Evolutionary conservation across 2,888 invertebrate species (phyloP).

Genomic region (Eupeodes latifasciatus): DNA sequence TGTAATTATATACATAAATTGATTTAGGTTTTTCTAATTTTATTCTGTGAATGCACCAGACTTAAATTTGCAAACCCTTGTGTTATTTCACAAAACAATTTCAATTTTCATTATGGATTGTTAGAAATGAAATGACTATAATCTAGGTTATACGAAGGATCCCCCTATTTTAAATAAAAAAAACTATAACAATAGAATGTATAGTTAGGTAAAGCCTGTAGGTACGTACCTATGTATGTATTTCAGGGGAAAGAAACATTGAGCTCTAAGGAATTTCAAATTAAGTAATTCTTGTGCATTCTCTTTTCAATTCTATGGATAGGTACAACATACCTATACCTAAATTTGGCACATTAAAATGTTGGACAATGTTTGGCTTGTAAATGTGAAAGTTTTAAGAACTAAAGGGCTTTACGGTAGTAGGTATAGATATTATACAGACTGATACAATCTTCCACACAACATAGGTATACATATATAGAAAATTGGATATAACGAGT

Average conservation of each 20-base stretch:
- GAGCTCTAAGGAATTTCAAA: slow-evolving; percentile 63
- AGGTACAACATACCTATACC: too few species aligned
- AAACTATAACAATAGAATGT: not conserved
- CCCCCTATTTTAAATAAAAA: not conserved
- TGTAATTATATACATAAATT: too few species aligned
- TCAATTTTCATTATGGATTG: slow-evolving; percentile 1
- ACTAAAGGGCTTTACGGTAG: not conserved
- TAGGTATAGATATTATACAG: not conserved
- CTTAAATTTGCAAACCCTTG: slow-evolving; percentile 13
- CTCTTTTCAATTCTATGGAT: not conserved
- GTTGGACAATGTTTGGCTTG: slow-evolving; percentile 9
- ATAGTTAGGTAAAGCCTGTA: not conserved
- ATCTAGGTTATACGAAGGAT: not conserved
- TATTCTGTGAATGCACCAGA: too few species aligned
- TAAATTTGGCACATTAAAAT: slow-evolving; percentile 4
- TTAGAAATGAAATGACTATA: not conserved
- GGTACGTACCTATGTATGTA: not conserved
- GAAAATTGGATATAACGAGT: not conserved
- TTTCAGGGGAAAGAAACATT: slow-evolving; percentile 8
- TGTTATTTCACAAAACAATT: slow-evolving; percentile 31
- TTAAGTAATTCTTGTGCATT: slow-evolving; percentile 63
- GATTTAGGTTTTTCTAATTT: too few species aligned
- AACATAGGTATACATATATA: too few species aligned
- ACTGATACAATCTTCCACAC: not conserved
- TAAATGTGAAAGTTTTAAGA: slow-evolving; percentile 24